phyloP scores from a whole-genome alignment of 2,797 vertebrate species.

The Sciaenops ocellatus region DNA sequence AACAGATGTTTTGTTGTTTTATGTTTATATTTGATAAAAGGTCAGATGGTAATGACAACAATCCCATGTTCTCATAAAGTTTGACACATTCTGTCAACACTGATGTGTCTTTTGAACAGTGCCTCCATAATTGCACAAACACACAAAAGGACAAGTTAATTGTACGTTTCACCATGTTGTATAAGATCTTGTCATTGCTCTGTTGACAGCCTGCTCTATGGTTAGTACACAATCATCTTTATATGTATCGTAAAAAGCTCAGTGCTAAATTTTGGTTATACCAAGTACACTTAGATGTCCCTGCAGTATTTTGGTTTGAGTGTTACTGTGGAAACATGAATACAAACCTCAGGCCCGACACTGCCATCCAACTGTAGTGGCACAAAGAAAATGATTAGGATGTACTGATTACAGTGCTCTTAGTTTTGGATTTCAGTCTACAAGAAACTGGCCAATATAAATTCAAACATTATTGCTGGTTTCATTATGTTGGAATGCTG shows the following conservation, averaged over 20 bases:
- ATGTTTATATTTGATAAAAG: not conserved
- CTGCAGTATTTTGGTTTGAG: not conserved
- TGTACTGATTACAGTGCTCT: not conserved
- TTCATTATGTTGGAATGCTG: not conserved
- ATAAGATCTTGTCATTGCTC: not conserved
- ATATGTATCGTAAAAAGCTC: not conserved
- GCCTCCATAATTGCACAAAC: not conserved
- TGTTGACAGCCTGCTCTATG: not conserved
- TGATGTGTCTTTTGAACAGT: not conserved
- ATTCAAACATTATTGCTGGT: not conserved
- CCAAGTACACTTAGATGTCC: not conserved
- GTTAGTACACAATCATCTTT: not conserved
- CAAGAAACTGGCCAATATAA: not conserved
- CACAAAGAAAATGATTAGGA: constrained; percentile 12
- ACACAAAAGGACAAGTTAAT: not conserved
- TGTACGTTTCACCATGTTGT: not conserved
- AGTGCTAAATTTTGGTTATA: not conserved
- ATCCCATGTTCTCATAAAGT: not conserved
- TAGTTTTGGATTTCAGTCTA: not conserved
- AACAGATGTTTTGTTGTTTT: not conserved
- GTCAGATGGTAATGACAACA: not conserved
- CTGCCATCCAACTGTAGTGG: constrained; percentile 71
- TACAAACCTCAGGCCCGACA: constrained; percentile 75
- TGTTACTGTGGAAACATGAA: not conserved
- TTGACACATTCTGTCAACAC: not conserved